Evolutionary conservation across 2,888 invertebrate species (phyloP).

Genomic region (Eupeodes latifasciatus): DNA sequence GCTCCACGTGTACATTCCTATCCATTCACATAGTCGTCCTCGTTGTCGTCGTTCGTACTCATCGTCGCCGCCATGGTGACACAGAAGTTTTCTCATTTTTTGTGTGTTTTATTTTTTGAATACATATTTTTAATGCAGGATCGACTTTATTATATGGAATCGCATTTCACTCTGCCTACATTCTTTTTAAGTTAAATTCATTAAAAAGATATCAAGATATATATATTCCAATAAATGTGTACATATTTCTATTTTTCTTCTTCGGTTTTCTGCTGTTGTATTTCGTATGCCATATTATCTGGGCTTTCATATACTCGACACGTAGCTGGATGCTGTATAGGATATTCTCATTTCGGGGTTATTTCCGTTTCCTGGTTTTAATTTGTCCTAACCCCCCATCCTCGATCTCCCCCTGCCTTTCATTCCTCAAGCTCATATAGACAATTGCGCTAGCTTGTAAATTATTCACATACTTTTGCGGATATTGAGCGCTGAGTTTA

Average conservation of each 20-base stretch:
- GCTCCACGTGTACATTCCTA: constrained; percentile 6
- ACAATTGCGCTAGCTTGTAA: constrained; percentile 18
- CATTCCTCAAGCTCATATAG: neutral
- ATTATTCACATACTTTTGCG: constrained; percentile 42
- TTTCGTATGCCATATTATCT: constrained; percentile 28
- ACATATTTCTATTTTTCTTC: neutral
- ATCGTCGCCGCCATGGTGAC: constrained; percentile 52
- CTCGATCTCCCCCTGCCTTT: neutral
- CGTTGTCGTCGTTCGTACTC: neutral
- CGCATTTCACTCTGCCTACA: constrained; percentile 35
- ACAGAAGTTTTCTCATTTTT: constrained; percentile 34
- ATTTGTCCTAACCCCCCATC: neutral
- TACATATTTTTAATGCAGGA: neutral
- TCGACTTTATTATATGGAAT: constrained; percentile 18
- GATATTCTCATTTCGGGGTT: constrained; percentile 31
- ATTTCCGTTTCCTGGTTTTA: constrained; percentile 44
- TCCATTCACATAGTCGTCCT: constrained; percentile 7
- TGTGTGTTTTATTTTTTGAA: neutral
- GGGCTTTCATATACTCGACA: constrained; percentile 6
- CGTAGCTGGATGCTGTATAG: neutral
- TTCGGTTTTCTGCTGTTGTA: neutral
- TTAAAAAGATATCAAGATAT: constrained; percentile 28
- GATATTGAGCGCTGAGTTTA: constrained; percentile 30
- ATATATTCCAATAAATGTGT: constrained; percentile 38
- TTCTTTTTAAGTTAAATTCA: constrained; percentile 45